Percentiles rank a stretch among this genome's conserved stretches.
These are phyloP conservation scores for Columba janthina DNA, from an alignment of 2,113 vertebrate species.

Conservation along the genomic window DNA sequence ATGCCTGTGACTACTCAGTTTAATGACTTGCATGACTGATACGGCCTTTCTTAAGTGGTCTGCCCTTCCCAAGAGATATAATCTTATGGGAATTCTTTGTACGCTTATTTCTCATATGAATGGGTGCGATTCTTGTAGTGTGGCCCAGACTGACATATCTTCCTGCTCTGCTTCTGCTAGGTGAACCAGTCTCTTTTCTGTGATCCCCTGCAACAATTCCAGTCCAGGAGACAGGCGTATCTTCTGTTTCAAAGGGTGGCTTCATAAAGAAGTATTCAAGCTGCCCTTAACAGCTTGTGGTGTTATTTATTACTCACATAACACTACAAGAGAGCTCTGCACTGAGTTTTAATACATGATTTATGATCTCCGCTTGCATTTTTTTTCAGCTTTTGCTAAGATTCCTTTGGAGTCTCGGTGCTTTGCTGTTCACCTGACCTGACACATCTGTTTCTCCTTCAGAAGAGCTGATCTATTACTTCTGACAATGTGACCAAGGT, in stretches of 20 bases:
- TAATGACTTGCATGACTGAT: background rate
- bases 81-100: background rate
- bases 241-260: background rate
- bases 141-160: background rate
- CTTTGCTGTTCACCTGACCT: background rate
- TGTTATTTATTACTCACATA: background rate
- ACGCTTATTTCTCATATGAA: background rate
- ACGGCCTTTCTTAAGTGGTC: background rate
- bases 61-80: background rate
- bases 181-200: background rate
- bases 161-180: background rate
- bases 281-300: background rate
- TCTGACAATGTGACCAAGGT: background rate
- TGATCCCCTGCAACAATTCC: background rate
- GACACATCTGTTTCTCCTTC: background rate
- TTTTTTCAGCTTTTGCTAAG: background rate
- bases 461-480: background rate
- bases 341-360: background rate
- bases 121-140: background rate
- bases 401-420: background rate
- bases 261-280: slow-evolving; percentile 1
- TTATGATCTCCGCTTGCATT: background rate
- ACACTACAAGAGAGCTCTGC: background rate
- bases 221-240: background rate
- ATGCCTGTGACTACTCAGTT: background rate